These are phyloP conservation scores for Lithophane leautieri DNA, from an alignment of 2,888 invertebrate genomes.

Conservation along the genomic window DNA sequence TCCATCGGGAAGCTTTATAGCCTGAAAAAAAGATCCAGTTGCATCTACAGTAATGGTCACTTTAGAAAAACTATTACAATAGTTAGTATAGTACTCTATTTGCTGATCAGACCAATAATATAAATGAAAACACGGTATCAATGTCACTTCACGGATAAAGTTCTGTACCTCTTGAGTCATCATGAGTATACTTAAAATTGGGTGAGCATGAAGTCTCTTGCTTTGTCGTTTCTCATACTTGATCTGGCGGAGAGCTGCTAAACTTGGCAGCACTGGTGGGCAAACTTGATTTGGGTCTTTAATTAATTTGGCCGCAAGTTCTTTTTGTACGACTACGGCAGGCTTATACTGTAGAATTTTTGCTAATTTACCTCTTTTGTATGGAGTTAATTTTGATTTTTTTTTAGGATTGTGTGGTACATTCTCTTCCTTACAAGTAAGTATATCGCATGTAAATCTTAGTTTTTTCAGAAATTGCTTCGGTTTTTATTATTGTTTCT, in stretches of 20 bases:
- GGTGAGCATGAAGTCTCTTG: constrained; percentile 51
- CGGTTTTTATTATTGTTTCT: constrained; percentile 46
- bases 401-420: no score
- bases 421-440: no score
- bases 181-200: constrained; percentile 55
- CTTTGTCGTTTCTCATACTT: constrained; percentile 54
- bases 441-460: no score
- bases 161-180: constrained; percentile 51
- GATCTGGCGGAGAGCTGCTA: constrained; percentile 50
- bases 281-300: constrained; percentile 5
- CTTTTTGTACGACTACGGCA: no score
- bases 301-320: no score
- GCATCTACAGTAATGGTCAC: constrained; percentile 57
- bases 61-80: constrained; percentile 49
- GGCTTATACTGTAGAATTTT: no score
- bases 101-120: constrained; percentile 58
- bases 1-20: no score
- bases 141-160: constrained; percentile 54
- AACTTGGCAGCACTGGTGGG: constrained; percentile 55
- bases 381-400: no score
- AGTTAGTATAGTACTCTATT: constrained; percentile 55
- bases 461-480: constrained; percentile 53
- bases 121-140: constrained; percentile 55
- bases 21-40: constrained; percentile 55
- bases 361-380: no score